Evolutionary conservation across 1,140 invertebrate species (phyloP).

Genomic region (Geopemphigus sp.): DNA sequence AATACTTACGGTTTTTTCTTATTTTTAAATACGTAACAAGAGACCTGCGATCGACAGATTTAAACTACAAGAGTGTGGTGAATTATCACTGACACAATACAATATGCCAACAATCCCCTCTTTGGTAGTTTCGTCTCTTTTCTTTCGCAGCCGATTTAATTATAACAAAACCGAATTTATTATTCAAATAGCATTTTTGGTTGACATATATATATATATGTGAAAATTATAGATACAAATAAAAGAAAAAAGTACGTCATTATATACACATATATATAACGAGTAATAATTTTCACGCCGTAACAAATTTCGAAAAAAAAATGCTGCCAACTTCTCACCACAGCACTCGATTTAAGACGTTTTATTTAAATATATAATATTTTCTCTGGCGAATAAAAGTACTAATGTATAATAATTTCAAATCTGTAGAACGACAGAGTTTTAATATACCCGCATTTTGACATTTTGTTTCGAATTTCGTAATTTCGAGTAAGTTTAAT

Average conservation of each 20-base stretch:
- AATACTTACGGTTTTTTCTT: background rate
- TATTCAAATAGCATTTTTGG: background rate
- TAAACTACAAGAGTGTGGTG: background rate
- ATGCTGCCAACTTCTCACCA: no score
- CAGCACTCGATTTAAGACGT: no score
- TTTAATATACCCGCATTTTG: no score
- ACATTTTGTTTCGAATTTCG: no score
- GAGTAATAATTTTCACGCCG: no score
- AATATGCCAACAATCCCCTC: slow-evolving; percentile 5
- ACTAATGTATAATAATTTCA: no score
- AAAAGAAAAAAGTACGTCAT: background rate
- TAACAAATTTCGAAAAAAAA: no score
- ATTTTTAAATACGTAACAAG: background rate
- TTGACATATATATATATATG: no score
- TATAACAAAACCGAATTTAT: background rate
- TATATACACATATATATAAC: background rate
- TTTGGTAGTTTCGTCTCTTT: background rate
- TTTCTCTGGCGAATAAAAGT: no score
- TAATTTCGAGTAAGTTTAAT: no score
- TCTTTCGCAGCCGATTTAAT: background rate
- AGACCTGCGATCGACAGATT: background rate
- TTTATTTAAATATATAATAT: no score
- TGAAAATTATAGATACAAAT: background rate
- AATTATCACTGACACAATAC: slow-evolving; percentile 1
- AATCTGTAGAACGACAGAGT: no score